Base-by-base conservation (phyloP, 2,113 vertebrate species). In the Arenaria interpres region DNA sequence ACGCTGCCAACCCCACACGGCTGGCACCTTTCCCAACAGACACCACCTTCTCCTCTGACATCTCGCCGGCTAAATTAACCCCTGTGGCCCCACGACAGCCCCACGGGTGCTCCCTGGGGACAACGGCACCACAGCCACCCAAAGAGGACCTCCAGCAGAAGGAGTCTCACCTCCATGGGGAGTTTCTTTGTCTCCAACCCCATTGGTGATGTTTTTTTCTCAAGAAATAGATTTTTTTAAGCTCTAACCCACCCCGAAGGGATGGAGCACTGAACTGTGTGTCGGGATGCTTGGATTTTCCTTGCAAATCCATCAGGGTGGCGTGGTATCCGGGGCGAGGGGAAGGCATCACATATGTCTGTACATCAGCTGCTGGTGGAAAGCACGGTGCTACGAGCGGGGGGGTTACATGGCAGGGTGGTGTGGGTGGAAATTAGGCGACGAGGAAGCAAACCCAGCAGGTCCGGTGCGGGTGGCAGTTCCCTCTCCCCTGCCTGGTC, bases 291-390 rank as follows among this genome's bases (percentile, higher is more conserved):
- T 76, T 73, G 72, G 54, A 8, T 90, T 95, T 93, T 90, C 59
- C 75, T 69, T 86, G 71, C 45, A 53, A 60, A 71, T 80, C 56
- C 35, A 16, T 63, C 14, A 3, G 30, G 69, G 28, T 41, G 78
- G 68, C 9, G 12, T 0, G 0, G 14, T 32, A 1, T 15, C 63
- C 3, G 1, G 6, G 41, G 33, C 5, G 9, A 16, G 33, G 33
- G 51, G 51, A 10, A 68, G 37, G 35, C 14, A 35, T 78, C 2
- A 0, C 3, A 1, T 22, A 2, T 4, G 3, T 35, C 45, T 45
- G 39, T 35, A 37, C 35, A 12, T 33, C 41, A 39, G 35, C 68
- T 66, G 90, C 69, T 69, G 73, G 1, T 78, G 69, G 85, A 66
- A 54, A 35, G 30, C 68, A 24, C 60, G 2, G 20, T 32, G 46